These are phyloP conservation scores for Sussaba pulchella DNA, from an alignment of 2,888 invertebrate species.

Conservation along the genomic window DNA sequence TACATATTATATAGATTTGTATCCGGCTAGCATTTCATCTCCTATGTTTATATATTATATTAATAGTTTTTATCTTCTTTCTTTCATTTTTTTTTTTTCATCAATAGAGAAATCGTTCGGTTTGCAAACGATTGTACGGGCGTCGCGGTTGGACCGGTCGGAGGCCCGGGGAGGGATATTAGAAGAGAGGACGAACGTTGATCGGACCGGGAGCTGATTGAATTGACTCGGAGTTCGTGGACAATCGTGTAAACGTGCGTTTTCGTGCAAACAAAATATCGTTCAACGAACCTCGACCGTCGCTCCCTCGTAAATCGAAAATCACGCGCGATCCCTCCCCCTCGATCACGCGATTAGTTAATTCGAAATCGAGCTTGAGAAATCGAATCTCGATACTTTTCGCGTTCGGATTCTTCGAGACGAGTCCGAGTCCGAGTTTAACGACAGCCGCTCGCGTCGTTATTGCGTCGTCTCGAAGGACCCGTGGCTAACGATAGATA, in stretches of 20 bases:
- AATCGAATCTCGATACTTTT: slow-evolving; percentile 2
- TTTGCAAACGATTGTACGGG: slow-evolving; percentile 73
- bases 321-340: slow-evolving; percentile 19
- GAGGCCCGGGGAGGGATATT: neutral
- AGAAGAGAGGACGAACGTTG: no score
- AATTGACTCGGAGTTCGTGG: slow-evolving; percentile 23
- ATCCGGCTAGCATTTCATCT: slow-evolving; percentile 76
- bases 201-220: no score
- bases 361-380: slow-evolving; percentile 2
- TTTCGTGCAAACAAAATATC: neutral
- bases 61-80: slow-evolving; percentile 69
- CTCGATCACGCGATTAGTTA: neutral
- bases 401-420: neutral
- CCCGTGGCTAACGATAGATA: slow-evolving; percentile 55
- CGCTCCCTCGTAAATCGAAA: slow-evolving; percentile 1
- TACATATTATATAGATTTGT: slow-evolving; percentile 81
- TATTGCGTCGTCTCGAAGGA: slow-evolving; percentile 49
- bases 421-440: slow-evolving; percentile 19
- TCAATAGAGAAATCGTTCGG: slow-evolving; percentile 75
- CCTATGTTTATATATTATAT: slow-evolving; percentile 78
- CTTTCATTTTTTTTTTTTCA: slow-evolving; percentile 40
- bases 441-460: slow-evolving; percentile 28
- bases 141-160: slow-evolving; percentile 63
- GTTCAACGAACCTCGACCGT: slow-evolving; percentile 1
- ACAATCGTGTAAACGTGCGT: slow-evolving; percentile 14